Conservation (phyloP, 2,888 invertebrate species). For the Incurvaria masculella region DNA sequence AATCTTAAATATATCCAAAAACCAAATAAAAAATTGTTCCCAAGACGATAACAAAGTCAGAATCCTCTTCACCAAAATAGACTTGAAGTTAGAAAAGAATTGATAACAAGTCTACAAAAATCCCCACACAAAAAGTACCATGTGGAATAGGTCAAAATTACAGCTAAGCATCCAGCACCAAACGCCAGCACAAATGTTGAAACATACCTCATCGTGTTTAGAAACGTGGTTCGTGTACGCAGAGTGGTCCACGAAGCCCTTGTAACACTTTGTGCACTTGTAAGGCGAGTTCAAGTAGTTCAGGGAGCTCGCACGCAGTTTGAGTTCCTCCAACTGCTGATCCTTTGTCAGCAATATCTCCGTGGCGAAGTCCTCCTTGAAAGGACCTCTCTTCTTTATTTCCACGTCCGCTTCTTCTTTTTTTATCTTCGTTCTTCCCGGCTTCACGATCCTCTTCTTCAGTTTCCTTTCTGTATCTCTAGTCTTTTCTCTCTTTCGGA, state of each 20-base stretch:
- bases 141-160: no score
- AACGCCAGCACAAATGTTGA: no score
- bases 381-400: background rate
- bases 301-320: slow-evolving; percentile 22
- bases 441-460: background rate
- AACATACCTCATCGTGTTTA: slow-evolving; percentile 34
- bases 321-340: slow-evolving; percentile 27
- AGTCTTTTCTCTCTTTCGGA: no score
- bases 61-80: no score
- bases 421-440: background rate
- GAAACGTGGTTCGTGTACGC: slow-evolving; percentile 33
- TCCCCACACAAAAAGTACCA: no score
- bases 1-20: no score
- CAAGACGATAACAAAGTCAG: no score
- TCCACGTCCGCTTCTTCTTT: background rate
- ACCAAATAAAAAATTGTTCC: no score
- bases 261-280: slow-evolving; percentile 33
- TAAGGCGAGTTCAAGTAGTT: slow-evolving; percentile 36
- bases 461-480: no score
- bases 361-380: slow-evolving; percentile 5
- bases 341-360: slow-evolving; percentile 22
- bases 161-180: no score
- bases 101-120: background rate
- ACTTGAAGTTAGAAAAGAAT: background rate
- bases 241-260: slow-evolving; percentile 29